phyloP scores from a whole-genome alignment of 2,113 vertebrate species.

The Zapus hudsonius region DNA sequence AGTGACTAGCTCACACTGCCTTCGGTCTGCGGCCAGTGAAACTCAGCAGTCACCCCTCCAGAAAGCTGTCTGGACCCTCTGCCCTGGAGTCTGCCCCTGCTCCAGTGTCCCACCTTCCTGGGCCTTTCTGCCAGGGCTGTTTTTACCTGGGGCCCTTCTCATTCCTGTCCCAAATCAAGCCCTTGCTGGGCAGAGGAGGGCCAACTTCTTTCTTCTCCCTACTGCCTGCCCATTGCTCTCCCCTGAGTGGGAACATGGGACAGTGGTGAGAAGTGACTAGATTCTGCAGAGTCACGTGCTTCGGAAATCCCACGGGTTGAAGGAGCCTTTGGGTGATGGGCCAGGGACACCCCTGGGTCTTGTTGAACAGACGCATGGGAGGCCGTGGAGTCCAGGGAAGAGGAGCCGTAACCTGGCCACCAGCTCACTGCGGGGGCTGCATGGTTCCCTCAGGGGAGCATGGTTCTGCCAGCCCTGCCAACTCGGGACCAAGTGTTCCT shows the following conservation, averaged over 20 bases:
- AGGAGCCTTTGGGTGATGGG: not conserved
- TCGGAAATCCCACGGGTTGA: not conserved
- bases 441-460: not conserved
- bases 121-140: not conserved
- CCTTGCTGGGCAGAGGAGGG: not conserved
- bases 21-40: not conserved
- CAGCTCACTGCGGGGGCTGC: not conserved
- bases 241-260: not conserved
- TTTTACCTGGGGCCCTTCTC: not conserved
- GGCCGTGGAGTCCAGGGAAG: not conserved
- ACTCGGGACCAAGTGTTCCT: constrained; percentile 57
- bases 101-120: not conserved
- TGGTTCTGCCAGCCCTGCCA: constrained; percentile 50
- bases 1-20: not conserved
- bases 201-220: not conserved
- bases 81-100: not conserved
- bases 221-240: not conserved
- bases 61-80: not conserved
- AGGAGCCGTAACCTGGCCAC: not conserved
- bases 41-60: not conserved
- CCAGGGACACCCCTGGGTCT: not conserved
- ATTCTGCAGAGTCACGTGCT: not conserved
- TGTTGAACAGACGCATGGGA: not conserved
- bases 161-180: not conserved
- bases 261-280: not conserved